Conservation (phyloP, 2,797 vertebrate species). For the Melanogrammus aeglefinus region DNA sequence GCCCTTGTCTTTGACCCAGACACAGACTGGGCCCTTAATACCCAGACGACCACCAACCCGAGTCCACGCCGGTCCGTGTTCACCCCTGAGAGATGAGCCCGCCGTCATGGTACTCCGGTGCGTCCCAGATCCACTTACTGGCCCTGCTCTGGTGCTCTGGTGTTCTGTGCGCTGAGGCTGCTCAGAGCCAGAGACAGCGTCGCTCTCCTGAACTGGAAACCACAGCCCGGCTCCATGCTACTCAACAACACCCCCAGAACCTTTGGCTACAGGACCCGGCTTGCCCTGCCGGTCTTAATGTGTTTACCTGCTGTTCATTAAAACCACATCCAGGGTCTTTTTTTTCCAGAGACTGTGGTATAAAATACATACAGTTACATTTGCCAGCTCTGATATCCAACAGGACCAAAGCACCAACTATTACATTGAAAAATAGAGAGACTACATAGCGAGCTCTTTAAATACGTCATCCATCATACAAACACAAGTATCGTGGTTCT, state of each 20-base stretch:
- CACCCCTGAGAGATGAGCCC: background rate
- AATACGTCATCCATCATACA: background rate
- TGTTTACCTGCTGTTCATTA: background rate
- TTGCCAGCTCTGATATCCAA: background rate
- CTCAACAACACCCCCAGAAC: background rate
- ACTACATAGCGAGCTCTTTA: background rate
- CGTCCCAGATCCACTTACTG: background rate
- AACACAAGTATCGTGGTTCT: background rate
- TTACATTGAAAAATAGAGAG: background rate
- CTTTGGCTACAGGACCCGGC: too few relatives aligned
- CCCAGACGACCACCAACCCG: background rate
- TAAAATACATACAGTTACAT: background rate
- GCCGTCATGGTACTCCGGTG: background rate
- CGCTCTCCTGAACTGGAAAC: background rate
- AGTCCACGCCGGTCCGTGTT: background rate
- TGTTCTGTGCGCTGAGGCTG: too few relatives aligned
- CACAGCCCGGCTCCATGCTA: background rate
- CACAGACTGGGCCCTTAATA: background rate
- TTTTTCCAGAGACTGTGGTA: background rate
- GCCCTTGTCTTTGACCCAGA: background rate
- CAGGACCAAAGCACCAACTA: background rate
- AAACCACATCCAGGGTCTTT: background rate
- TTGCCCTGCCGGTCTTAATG: too few relatives aligned
- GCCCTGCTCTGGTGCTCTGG: background rate
- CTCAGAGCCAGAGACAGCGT: background rate